Conservation (phyloP, 2,113 vertebrate species). For the Esox niger region DNA sequence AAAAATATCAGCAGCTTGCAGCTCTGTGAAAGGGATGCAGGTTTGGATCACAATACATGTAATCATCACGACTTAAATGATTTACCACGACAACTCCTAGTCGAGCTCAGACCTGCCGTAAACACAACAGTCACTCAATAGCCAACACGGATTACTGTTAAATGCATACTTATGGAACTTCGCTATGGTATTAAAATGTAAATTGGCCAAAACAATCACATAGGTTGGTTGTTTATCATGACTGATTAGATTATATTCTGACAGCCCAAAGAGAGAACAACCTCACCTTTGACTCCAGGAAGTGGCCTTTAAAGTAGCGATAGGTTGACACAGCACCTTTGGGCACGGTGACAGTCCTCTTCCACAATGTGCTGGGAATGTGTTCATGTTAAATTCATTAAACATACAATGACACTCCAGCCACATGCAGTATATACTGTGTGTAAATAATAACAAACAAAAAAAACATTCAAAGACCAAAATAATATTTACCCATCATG, state of each 20-base stretch:
- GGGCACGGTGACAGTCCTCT: slow-evolving; percentile 70
- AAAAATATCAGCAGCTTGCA: not conserved
- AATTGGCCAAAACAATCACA: too few species aligned
- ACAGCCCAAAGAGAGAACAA: slow-evolving; percentile 54
- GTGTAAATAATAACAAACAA: too few species aligned
- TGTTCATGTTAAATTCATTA: not conserved
- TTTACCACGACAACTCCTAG: not conserved
- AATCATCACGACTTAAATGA: not conserved
- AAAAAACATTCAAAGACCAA: not conserved
- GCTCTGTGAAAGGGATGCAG: not conserved
- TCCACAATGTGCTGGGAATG: slow-evolving; percentile 77
- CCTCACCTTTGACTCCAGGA: slow-evolving; percentile 86
- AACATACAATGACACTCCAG: too few species aligned
- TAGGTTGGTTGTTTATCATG: not conserved
- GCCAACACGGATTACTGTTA: not conserved
- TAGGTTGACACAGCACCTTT: slow-evolving; percentile 77
- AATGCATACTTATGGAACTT: too few species aligned
- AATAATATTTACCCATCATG: slow-evolving; percentile 64
- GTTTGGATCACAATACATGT: not conserved
- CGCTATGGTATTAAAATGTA: too few species aligned
- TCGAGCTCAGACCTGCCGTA: not conserved
- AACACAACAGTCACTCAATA: not conserved
- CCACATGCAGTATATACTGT: too few species aligned
- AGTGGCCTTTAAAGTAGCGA: slow-evolving; percentile 90
- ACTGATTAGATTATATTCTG: not conserved